Percentiles rank a stretch among this genome's conserved stretches.
Evolutionary conservation across 2,888 invertebrate genomes (phyloP).

Genomic region (Tachina grossa): DNA sequence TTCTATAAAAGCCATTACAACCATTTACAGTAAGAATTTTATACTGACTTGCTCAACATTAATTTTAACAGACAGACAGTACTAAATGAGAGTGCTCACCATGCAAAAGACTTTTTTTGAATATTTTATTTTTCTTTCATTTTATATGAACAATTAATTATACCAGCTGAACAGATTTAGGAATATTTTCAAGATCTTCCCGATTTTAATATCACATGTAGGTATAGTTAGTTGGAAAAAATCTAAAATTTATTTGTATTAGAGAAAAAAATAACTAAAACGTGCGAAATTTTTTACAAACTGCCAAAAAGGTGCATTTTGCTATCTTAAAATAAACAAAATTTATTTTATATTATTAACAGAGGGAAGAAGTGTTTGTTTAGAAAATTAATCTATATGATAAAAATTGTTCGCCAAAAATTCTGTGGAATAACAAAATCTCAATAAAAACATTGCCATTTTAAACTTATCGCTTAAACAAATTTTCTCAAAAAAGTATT

Average conservation of each 20-base stretch:
- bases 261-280: slow-evolving; percentile 6
- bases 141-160: neutral
- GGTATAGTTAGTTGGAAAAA: too few relatives aligned
- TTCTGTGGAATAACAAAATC: slow-evolving; percentile 40
- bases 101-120: slow-evolving; percentile 30
- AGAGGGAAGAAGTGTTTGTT: neutral
- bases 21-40: slow-evolving; percentile 28
- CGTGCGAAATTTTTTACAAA: slow-evolving; percentile 57
- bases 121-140: neutral
- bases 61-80: slow-evolving; percentile 28
- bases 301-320: slow-evolving; percentile 67
- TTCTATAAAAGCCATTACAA: slow-evolving; percentile 9
- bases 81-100: slow-evolving; percentile 35
- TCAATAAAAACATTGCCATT: slow-evolving; percentile 70
- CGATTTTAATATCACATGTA: too few relatives aligned
- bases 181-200: slow-evolving; percentile 30
- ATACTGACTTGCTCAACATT: slow-evolving; percentile 53
- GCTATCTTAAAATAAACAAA: slow-evolving; percentile 22
- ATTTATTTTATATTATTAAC: neutral
- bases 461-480: slow-evolving; percentile 52
- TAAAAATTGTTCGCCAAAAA: slow-evolving; percentile 33
- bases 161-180: neutral
- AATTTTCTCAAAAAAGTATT: slow-evolving; percentile 16
- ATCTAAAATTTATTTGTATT: too few relatives aligned
- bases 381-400: slow-evolving; percentile 46